Evolutionary conservation across 2,888 invertebrate species (phyloP), one percentile per base, ranked within the genome.

Genomic region (Hedychridium roseum): DNA sequence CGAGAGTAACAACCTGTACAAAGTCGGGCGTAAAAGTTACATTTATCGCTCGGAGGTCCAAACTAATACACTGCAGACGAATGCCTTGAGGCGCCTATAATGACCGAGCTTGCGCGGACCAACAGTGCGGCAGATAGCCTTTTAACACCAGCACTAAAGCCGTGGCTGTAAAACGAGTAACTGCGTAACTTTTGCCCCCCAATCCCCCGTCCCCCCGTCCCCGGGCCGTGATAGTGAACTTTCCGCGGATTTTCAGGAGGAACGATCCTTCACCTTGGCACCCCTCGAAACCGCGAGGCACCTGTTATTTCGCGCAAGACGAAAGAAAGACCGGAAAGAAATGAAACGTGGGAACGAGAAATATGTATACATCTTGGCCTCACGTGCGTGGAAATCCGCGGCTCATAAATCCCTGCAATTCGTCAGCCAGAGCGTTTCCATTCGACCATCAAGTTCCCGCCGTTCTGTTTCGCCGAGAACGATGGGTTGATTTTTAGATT

Each of bases 171-270:
- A 60, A 54, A 47, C 37, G 34, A n/a, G 39, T 43, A 54, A 46
- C 32, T 38, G 50, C 31, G 16, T 54, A 35, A 28, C 48, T 36
- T 50, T 40, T 32, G 32, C 27, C 28, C 51, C 38, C n/a, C n/a
- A n/a, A n/a, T n/a, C n/a, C n/a, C n/a, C n/a, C n/a, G n/a, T n/a
- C n/a, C n/a, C n/a, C n/a, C n/a, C n/a, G n/a, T n/a, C 11, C 18
- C 35, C 40, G 34, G 36, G 23, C 36, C 31, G 15, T 39, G 48
- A 55, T 57, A 60, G 53, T 56, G 58, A 55, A 43, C 45, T 57
- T 45, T 27, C 35, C 12, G 9, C 35, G 52, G 60, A 56, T 64
- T 60, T 55, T 57, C 57, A 52, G 49, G 31, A 21, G 31, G 28
- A 37, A 49, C 39, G 46, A 38, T 50, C 34, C 43, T 43, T 50